Conservation (phyloP, 2,797 vertebrate species). For the Micrastur ruficollis region DNA sequence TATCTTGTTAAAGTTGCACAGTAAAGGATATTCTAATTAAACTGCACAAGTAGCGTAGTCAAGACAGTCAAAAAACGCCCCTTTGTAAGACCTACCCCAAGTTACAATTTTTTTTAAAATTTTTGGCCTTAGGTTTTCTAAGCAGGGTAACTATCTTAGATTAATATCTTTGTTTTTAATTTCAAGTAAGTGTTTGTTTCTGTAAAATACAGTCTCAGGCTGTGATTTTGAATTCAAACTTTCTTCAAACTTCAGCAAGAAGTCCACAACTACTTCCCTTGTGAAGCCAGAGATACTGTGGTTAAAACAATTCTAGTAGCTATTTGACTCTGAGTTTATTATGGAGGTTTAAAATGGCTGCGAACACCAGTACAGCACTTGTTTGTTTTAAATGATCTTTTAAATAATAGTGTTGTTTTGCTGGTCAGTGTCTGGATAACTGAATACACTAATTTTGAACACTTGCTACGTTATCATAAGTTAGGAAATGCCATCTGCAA, state of each 20-base stretch:
- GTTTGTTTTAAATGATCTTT: background rate
- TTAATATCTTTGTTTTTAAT: background rate
- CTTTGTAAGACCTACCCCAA: background rate
- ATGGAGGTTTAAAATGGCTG: background rate
- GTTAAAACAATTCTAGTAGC: background rate
- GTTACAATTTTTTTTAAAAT: background rate
- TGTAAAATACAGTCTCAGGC: background rate
- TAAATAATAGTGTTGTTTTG: background rate
- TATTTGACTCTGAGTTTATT: background rate
- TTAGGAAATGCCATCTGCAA: background rate
- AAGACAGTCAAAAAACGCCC: background rate
- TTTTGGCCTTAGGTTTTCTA: background rate
- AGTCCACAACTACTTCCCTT: background rate
- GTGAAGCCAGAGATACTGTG: background rate
- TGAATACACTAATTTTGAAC: background rate
- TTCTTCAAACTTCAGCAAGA: background rate
- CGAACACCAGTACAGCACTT: background rate
- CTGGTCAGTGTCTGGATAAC: background rate
- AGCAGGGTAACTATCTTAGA: background rate
- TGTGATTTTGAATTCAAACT: background rate
- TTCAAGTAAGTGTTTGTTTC: background rate
- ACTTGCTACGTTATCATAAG: background rate
- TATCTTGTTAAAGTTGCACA: background rate
- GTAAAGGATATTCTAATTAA: background rate
- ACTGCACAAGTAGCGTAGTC: background rate